phyloP scores from a whole-genome alignment of 1,140 invertebrate species.

The Vanessa tameamea region DNA sequence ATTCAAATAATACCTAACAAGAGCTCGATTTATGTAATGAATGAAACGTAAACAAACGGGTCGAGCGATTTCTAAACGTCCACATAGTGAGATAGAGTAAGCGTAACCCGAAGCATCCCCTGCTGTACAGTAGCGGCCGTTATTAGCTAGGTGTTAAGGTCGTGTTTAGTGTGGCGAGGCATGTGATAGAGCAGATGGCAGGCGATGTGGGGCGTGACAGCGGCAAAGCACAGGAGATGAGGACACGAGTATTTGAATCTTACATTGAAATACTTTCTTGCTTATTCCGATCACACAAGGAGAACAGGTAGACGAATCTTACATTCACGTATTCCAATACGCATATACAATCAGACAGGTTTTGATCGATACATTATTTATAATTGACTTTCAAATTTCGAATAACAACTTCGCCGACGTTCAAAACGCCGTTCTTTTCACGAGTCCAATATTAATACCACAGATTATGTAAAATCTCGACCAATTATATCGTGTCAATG shows the following conservation, averaged over 20 bases:
- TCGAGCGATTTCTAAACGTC: background rate
- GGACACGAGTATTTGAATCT: constrained; percentile 23
- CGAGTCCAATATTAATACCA: background rate
- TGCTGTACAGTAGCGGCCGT: constrained; percentile 41
- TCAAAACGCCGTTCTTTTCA: no score
- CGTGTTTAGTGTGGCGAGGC: constrained; percentile 74
- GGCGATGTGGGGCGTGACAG: constrained; percentile 72
- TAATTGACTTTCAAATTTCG: no score
- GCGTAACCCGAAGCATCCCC: constrained; percentile 31
- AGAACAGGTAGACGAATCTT: no score
- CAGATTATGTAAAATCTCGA: background rate
- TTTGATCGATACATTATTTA: no score
- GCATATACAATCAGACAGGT: no score
- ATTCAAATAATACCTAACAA: no score
- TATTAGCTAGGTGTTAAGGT: constrained; percentile 67
- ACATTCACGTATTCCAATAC: no score
- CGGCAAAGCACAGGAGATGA: constrained; percentile 64
- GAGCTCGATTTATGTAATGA: background rate
- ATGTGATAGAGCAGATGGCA: constrained; percentile 68
- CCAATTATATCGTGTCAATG: no score
- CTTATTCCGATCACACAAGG: no score
- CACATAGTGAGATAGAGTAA: constrained; percentile 7
- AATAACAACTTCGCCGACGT: no score
- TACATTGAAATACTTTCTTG: background rate
- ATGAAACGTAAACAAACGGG: background rate